A percentile compares a stretch with the other conserved stretches of the same genome.
These are phyloP conservation scores for Bellardia pandia DNA, from an alignment of 2,888 invertebrate species.

Conservation along the genomic window DNA sequence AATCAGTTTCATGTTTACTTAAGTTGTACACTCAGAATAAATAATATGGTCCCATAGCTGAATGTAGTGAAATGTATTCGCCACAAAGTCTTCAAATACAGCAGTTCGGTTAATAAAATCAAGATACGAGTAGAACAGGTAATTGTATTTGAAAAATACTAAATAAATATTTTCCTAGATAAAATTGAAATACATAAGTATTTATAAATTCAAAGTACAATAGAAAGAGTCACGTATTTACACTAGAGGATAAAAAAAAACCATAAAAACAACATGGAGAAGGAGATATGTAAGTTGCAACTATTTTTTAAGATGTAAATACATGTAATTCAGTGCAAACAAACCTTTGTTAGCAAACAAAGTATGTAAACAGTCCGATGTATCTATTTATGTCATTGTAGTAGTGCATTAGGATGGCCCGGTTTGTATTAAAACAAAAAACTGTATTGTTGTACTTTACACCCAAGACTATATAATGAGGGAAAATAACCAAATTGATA, in stretches of 20 bases:
- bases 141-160: not conserved
- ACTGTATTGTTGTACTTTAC: too few relatives aligned
- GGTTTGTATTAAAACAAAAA: too few relatives aligned
- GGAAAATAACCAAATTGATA: too few relatives aligned
- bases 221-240: not conserved
- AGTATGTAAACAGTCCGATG: not conserved
- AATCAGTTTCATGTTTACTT: too few relatives aligned
- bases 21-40: too few relatives aligned
- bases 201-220: not conserved
- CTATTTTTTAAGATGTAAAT: conserved; percentile 13
- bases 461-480: too few relatives aligned
- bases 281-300: not conserved
- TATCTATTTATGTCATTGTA: not conserved
- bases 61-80: not conserved
- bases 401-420: not conserved
- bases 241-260: not conserved
- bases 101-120: not conserved
- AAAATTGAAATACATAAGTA: not conserved
- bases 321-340: conserved; percentile 8
- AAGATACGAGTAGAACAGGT: not conserved
- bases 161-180: conserved; percentile 6
- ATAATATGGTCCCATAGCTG: not conserved
- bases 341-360: not conserved
- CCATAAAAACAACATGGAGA: not conserved
- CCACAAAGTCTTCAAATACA: not conserved